Evolutionary conservation across 2,797 vertebrate genomes (phyloP).

Genomic region (Glyptemys insculpta): DNA sequence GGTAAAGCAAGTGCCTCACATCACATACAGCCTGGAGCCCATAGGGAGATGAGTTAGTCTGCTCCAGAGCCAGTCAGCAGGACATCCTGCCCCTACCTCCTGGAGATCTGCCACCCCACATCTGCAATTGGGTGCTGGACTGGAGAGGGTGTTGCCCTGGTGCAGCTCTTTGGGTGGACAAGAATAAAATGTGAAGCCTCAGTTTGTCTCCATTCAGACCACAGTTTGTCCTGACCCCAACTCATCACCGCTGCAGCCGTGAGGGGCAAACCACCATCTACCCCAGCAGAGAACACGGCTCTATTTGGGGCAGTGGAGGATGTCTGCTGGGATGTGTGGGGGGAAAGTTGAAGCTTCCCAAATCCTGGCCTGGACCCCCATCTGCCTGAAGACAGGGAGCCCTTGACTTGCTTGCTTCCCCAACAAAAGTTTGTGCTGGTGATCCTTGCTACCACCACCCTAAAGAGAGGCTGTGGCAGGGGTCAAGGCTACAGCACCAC

Average conservation of each 20-base stretch:
- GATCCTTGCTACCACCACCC: neutral
- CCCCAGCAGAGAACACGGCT: neutral
- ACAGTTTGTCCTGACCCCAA: neutral
- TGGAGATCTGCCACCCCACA: neutral
- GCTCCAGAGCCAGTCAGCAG: neutral
- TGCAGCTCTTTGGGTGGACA: neutral
- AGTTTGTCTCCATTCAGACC: neutral
- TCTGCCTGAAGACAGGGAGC: rapidly evolving
- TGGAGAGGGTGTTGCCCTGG: neutral
- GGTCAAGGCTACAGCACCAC: neutral
- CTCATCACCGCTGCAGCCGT: neutral
- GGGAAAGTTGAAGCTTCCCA: neutral
- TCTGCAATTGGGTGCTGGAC: neutral
- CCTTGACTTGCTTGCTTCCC: neutral
- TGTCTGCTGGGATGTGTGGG: neutral
- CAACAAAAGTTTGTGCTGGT: neutral
- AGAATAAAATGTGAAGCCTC: neutral
- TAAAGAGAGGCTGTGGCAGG: neutral
- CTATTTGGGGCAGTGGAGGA: neutral
- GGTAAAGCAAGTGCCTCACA: neutral
- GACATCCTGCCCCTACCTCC: neutral
- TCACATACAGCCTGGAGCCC: neutral
- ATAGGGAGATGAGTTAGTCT: neutral
- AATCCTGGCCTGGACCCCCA: neutral
- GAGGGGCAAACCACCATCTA: neutral